Percentiles rank a stretch among this genome's conserved stretches.
Evolutionary conservation across 2,888 invertebrate genomes (phyloP).

Genomic region (Hartigia nigra): DNA sequence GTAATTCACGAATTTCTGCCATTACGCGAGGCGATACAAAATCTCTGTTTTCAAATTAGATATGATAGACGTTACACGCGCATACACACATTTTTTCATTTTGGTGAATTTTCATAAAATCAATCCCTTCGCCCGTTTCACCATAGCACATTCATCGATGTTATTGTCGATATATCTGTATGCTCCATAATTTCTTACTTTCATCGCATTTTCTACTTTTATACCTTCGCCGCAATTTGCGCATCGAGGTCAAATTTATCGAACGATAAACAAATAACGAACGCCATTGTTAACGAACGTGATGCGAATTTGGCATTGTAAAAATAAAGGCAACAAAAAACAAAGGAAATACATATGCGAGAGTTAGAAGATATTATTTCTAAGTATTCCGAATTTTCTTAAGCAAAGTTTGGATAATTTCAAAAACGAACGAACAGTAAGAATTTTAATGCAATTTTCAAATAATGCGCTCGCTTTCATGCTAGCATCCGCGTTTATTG

Average conservation of each 20-base stretch:
- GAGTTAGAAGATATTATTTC: background rate
- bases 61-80: background rate
- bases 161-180: background rate
- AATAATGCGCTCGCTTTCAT: slow-evolving; percentile 20
- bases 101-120: background rate
- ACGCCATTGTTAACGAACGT: background rate
- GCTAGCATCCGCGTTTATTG: slow-evolving; percentile 39
- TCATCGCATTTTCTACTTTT: slow-evolving; percentile 56
- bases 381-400: background rate
- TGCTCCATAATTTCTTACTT: slow-evolving; percentile 24
- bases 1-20: background rate
- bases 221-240: slow-evolving; percentile 35
- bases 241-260: background rate
- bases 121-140: background rate
- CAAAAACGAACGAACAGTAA: background rate
- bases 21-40: background rate
- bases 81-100: background rate
- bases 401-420: background rate
- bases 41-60: background rate
- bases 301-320: background rate
- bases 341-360: background rate
- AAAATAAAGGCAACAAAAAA: background rate
- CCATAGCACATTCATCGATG: background rate
- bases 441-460: background rate
- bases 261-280: background rate